A percentile compares a stretch with the other conserved stretches of the same genome.
These are phyloP conservation scores for Cotesia vestalis DNA, from an alignment of 1,140 invertebrate genomes.

Conservation along the genomic window DNA sequence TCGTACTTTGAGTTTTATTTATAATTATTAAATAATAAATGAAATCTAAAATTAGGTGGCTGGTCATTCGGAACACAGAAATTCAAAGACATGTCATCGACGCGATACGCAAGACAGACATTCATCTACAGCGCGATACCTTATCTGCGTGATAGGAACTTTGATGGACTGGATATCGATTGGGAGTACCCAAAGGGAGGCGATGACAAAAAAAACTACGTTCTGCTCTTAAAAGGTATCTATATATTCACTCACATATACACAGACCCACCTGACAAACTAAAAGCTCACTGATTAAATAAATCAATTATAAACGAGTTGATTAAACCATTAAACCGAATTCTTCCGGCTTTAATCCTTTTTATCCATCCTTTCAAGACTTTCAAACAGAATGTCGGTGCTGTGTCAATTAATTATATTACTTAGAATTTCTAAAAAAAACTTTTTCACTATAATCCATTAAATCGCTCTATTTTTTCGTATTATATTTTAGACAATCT, in stretches of 20 bases:
- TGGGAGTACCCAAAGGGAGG: slow-evolving; percentile 97
- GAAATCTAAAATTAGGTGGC: slow-evolving; percentile 72
- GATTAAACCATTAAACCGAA: too few relatives aligned
- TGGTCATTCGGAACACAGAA: slow-evolving; percentile 97
- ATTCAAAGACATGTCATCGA: slow-evolving; percentile 91
- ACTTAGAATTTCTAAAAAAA: too few relatives aligned
- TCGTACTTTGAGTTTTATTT: too few relatives aligned
- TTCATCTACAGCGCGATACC: slow-evolving; percentile 94
- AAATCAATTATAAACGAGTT: too few relatives aligned
- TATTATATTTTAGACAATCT: too few relatives aligned
- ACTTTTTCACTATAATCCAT: too few relatives aligned
- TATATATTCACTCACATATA: background rate
- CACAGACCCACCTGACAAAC: background rate
- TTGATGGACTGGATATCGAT: slow-evolving; percentile 93
- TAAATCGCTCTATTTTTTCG: too few relatives aligned
- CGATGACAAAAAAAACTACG: slow-evolving; percentile 94
- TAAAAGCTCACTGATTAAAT: background rate
- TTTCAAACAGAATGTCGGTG: too few relatives aligned
- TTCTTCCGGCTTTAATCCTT: too few relatives aligned
- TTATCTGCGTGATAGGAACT: slow-evolving; percentile 85
- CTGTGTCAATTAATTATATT: too few relatives aligned
- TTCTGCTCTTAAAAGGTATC: slow-evolving; percentile 86
- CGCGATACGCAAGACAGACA: slow-evolving; percentile 87
- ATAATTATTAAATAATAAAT: background rate
- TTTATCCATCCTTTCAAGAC: too few relatives aligned